phyloP scores from a whole-genome alignment of 2,888 invertebrate genomes.

The Morinoia aosen region DNA sequence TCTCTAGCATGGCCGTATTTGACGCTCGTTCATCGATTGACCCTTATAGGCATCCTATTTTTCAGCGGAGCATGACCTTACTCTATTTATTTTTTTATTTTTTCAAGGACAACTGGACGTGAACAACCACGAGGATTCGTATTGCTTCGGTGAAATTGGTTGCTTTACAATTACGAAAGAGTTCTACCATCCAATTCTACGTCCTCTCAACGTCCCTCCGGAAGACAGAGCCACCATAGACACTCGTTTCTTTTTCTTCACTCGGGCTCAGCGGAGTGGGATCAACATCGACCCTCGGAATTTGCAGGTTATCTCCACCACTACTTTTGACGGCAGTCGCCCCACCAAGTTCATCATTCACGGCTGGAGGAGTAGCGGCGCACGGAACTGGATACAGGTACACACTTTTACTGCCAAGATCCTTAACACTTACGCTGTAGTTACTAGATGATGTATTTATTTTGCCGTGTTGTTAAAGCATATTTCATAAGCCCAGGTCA shows the following conservation, averaged over 20 bases:
- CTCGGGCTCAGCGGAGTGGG: conserved; percentile 73
- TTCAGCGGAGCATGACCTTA: background rate
- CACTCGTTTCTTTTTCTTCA: conserved; percentile 85
- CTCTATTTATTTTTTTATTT: background rate
- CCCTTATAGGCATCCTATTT: background rate
- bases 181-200: conserved; percentile 86
- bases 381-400: conserved; percentile 84
- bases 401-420: conserved; percentile 68
- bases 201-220: conserved; percentile 88
- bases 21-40: background rate
- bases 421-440: background rate
- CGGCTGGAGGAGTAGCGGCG: conserved; percentile 88
- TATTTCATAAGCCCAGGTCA: background rate
- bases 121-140: background rate
- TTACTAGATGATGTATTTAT: background rate
- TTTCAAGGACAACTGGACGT: background rate
- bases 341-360: conserved; percentile 89
- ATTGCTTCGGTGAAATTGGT: conserved; percentile 85
- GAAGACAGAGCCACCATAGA: conserved; percentile 85
- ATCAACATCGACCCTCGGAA: background rate
- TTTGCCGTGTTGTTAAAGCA: background rate
- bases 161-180: conserved; percentile 85
- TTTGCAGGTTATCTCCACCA: background rate
- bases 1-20: background rate
- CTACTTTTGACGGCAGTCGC: conserved; percentile 78